phyloP scores from a whole-genome alignment of 2,797 vertebrate species.

The Liasis olivaceus region DNA sequence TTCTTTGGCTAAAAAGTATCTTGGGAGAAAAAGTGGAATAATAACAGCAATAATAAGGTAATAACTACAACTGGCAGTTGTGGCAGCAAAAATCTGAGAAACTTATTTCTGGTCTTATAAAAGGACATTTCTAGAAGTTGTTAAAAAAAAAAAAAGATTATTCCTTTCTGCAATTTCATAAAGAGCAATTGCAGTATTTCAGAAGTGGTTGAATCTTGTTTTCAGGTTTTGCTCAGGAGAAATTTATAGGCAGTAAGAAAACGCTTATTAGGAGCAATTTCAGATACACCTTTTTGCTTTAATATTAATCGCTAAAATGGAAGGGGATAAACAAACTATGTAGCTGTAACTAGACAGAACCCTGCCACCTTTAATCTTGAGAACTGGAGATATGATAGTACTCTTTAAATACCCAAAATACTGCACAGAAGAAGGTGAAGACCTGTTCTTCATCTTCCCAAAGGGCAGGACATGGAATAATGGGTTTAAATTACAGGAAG shows the following conservation, averaged over 20 bases:
- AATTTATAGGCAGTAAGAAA: neutral
- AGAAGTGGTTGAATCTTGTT: neutral
- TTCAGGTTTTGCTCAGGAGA: neutral
- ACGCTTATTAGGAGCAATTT: neutral
- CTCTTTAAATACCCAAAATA: neutral
- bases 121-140: neutral
- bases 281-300: neutral
- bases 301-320: neutral
- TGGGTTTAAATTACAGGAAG: neutral
- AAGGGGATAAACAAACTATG: neutral
- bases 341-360: neutral
- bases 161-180: neutral
- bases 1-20: neutral
- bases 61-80: neutral
- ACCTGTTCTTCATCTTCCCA: neutral
- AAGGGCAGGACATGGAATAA: neutral
- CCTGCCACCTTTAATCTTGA: neutral
- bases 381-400: neutral
- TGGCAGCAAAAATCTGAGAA: neutral
- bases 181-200: neutral
- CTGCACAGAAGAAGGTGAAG: neutral
- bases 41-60: neutral
- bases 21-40: neutral
- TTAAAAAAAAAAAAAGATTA: neutral
- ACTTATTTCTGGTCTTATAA: neutral